Evolutionary conservation across 2,888 invertebrate species (phyloP).

Genomic region (Nemotelus pantherinus): DNA sequence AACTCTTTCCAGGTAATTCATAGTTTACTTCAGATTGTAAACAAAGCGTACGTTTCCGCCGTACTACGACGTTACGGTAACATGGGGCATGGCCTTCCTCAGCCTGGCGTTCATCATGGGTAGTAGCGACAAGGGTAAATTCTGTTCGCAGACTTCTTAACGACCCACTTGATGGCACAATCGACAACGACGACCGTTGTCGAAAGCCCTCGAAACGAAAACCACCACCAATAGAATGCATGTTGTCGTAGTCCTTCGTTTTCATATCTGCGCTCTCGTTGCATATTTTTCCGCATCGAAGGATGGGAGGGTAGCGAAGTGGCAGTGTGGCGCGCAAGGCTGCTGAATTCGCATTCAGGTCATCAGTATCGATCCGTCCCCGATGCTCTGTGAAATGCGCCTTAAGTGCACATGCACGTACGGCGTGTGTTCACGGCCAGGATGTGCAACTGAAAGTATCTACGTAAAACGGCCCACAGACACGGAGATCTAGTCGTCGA

Average conservation of each 20-base stretch:
- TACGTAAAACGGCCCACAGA: too few species aligned
- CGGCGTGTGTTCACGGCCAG: neutral
- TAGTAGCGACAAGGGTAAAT: neutral
- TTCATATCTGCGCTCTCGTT: neutral
- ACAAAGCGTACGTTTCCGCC: slow-evolving; percentile 38
- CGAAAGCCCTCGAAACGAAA: slow-evolving; percentile 22
- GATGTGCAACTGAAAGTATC: slow-evolving; percentile 1
- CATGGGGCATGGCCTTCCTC: neutral
- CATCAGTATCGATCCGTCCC: slow-evolving; percentile 38
- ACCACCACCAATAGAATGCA: slow-evolving; percentile 32
- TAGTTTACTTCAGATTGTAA: slow-evolving; percentile 16
- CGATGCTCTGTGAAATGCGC: neutral
- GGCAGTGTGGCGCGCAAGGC: slow-evolving; percentile 30
- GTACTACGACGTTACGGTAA: slow-evolving; percentile 11
- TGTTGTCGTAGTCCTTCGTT: slow-evolving; percentile 35
- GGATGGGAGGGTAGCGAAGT: neutral
- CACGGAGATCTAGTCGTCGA: too few species aligned
- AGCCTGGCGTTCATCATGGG: neutral
- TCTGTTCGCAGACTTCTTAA: slow-evolving; percentile 23
- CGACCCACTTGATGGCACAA: slow-evolving; percentile 12
- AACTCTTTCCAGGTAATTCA: slow-evolving; percentile 4
- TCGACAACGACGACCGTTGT: slow-evolving; percentile 15
- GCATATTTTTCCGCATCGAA: neutral
- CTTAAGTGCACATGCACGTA: slow-evolving; percentile 12
- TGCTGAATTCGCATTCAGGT: slow-evolving; percentile 38